Conservation (phyloP, 2,113 vertebrate genomes). For the Thunnus thynnus region DNA sequence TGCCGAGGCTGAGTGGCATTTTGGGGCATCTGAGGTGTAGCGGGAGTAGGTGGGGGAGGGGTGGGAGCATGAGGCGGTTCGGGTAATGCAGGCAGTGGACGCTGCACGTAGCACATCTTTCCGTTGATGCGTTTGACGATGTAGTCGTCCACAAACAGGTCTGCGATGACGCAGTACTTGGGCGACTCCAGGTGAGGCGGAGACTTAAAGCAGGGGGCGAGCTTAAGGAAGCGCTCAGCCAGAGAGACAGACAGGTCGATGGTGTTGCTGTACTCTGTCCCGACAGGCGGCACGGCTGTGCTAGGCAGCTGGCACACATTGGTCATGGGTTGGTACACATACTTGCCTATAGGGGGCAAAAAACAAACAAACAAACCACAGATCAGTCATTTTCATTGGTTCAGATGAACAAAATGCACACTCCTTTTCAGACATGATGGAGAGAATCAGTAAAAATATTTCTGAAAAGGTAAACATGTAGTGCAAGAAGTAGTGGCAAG, state of each 20-base stretch:
- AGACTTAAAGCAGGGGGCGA: conserved; percentile 92
- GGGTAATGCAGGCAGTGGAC: conserved; percentile 83
- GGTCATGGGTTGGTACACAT: conserved; percentile 98
- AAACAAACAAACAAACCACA: not conserved
- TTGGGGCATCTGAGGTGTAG: conserved; percentile 43
- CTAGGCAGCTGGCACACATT: conserved; percentile 95
- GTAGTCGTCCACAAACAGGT: conserved; percentile 97
- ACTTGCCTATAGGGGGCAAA: conserved; percentile 88
- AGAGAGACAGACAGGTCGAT: conserved; percentile 93
- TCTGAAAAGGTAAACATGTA: too few relatives aligned
- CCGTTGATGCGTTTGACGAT: conserved; percentile 97
- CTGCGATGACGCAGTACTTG: conserved; percentile 94
- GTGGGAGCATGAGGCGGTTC: conserved; percentile 68
- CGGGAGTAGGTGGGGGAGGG: conserved; percentile 43
- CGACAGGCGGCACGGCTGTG: conserved; percentile 89
- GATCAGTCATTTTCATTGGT: not conserved
- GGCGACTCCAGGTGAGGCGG: conserved; percentile 92
- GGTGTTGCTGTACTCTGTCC: conserved; percentile 87
- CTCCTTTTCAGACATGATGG: not conserved
- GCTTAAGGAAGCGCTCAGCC: conserved; percentile 93
- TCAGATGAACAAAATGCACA: not conserved
- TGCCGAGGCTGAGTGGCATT: conserved; percentile 47
- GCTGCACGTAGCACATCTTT: conserved; percentile 99
- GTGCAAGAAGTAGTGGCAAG: too few relatives aligned
- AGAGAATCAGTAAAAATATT: not conserved